These are phyloP conservation scores for Sphyrna mokarran DNA, from an alignment of 2,113 vertebrate genomes.

Conservation along the genomic window DNA sequence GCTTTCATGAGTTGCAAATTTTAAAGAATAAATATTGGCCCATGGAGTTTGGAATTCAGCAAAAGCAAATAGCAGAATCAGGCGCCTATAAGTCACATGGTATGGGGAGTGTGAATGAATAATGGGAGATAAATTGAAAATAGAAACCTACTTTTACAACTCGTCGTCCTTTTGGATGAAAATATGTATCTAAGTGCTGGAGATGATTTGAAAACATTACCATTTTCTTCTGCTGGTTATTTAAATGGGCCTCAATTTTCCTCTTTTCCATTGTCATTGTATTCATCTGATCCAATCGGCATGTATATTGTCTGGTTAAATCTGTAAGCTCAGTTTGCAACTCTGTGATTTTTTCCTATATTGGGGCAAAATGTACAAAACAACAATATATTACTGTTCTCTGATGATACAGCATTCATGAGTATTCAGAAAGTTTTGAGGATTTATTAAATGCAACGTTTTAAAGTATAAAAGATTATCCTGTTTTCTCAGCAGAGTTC, in stretches of 20 bases:
- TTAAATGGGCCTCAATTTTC: conserved; percentile 62
- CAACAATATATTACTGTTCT: conserved; percentile 15
- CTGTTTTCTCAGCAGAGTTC: neutral
- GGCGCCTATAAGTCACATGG: neutral
- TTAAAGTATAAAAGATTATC: neutral
- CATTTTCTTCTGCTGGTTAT: conserved; percentile 56
- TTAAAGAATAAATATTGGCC: neutral
- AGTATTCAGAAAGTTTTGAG: neutral
- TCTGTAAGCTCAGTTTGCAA: conserved; percentile 54
- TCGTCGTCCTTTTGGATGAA: neutral
- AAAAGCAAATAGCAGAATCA: neutral
- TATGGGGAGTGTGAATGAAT: neutral
- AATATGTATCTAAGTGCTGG: neutral
- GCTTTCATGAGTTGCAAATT: neutral
- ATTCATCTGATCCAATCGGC: conserved; percentile 57
- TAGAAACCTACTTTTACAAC: neutral
- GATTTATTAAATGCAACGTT: neutral
- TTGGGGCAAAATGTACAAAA: neutral
- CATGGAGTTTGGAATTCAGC: neutral
- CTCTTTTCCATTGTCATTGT: conserved; percentile 60
- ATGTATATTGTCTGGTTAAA: conserved; percentile 65
- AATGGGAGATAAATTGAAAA: neutral
- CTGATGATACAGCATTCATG: neutral
- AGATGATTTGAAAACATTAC: conserved; percentile 48
- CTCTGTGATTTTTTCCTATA: conserved; percentile 62